Percentiles rank a stretch among this genome's conserved stretches.
These are phyloP conservation scores for Bombus affinis DNA, from an alignment of 1,140 invertebrate genomes.

Conservation along the genomic window DNA sequence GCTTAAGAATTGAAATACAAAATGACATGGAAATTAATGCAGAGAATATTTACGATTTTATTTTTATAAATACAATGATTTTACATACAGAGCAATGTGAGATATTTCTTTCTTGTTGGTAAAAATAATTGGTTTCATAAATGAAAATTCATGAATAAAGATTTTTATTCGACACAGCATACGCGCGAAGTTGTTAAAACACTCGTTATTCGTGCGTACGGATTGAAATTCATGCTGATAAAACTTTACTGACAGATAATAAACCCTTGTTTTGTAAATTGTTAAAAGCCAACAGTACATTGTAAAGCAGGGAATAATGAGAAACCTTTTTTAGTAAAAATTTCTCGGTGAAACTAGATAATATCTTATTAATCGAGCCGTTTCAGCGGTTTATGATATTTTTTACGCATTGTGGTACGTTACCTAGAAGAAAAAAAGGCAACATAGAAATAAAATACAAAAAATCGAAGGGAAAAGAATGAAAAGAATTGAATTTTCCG, in stretches of 20 bases:
- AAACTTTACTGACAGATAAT: not conserved
- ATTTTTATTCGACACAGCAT: not conserved
- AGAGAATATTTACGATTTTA: not conserved
- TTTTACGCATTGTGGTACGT: constrained; percentile 9
- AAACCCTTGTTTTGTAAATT: not conserved
- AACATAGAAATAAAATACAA: not conserved
- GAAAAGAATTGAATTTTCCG: constrained; percentile 33
- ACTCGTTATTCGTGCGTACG: not conserved
- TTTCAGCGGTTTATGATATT: constrained; percentile 1
- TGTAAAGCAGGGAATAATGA: not conserved
- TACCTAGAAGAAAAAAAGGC: not conserved
- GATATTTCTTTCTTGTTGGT: not conserved
- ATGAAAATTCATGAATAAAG: not conserved
- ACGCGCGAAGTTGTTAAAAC: not conserved
- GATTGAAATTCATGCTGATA: not conserved
- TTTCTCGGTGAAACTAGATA: not conserved
- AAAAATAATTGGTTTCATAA: not conserved
- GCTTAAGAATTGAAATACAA: not conserved
- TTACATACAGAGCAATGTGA: not conserved
- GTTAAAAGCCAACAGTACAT: not conserved
- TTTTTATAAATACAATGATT: not conserved
- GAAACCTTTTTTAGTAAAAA: no score
- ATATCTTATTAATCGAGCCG: not conserved
- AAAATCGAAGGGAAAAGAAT: not conserved
- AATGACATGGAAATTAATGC: not conserved